Conservation (phyloP, 1,140 invertebrate genomes). For the Drosophila orena region DNA sequence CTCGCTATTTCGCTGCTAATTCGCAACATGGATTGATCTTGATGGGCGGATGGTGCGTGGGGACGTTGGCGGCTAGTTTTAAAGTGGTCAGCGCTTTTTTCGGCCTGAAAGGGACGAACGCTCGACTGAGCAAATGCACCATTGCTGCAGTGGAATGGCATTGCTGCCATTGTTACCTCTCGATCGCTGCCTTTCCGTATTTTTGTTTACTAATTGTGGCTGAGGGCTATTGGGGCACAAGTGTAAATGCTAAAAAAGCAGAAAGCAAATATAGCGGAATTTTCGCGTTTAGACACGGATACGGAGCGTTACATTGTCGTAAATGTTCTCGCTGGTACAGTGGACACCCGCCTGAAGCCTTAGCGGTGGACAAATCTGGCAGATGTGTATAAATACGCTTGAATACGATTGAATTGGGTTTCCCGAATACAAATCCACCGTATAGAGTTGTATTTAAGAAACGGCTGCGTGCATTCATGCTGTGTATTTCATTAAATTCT, state of each 20-base stretch:
- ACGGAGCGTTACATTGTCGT: slow-evolving; percentile 14
- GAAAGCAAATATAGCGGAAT: slow-evolving; percentile 24
- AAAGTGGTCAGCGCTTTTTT: slow-evolving; percentile 9
- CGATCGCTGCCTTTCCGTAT: not conserved
- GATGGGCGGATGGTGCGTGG: not conserved
- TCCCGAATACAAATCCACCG: too few relatives aligned
- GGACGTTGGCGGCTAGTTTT: slow-evolving; percentile 4
- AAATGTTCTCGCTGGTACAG: slow-evolving; percentile 18
- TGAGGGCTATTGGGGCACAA: slow-evolving; percentile 13
- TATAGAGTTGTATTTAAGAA: not conserved
- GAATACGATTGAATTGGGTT: too few relatives aligned
- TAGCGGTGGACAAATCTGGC: too few relatives aligned
- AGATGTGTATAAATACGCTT: too few relatives aligned
- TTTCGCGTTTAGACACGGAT: slow-evolving; percentile 39
- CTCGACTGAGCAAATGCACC: slow-evolving; percentile 20
- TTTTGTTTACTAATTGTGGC: not conserved
- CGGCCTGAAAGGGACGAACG: not conserved
- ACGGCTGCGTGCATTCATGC: slow-evolving; percentile 43
- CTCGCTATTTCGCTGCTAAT: slow-evolving; percentile 42
- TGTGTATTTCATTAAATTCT: slow-evolving; percentile 38
- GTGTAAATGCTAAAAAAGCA: slow-evolving; percentile 10
- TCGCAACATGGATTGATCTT: slow-evolving; percentile 34
- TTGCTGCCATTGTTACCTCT: too few relatives aligned
- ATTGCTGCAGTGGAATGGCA: too few relatives aligned
- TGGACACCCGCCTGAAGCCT: not conserved